phyloP scores from a whole-genome alignment of 2,113 vertebrate genomes.

The Noturus placidus region DNA sequence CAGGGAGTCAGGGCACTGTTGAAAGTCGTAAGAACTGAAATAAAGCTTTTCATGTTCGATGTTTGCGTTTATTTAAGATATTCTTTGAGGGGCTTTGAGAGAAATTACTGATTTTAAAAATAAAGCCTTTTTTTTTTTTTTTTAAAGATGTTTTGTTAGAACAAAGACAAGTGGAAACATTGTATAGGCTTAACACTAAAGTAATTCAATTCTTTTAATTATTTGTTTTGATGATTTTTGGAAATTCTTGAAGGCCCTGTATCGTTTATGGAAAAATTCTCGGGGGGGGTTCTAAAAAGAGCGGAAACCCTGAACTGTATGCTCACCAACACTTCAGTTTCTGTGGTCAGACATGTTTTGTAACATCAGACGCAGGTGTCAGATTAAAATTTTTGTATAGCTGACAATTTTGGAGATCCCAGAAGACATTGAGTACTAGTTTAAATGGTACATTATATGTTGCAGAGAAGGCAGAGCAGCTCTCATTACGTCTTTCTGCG shows the following conservation, averaged over 20 bases:
- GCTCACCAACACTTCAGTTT: neutral
- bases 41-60: neutral
- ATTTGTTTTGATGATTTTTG: neutral
- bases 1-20: neutral
- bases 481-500: conserved; percentile 96
- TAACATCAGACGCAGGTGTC: neutral
- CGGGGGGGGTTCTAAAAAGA: neutral
- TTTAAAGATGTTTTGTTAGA: too few species aligned
- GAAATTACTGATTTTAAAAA: too few species aligned
- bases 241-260: neutral
- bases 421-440: neutral
- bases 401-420: neutral
- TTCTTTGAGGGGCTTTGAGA: too few species aligned
- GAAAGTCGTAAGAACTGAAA: neutral
- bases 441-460: conserved; percentile 43
- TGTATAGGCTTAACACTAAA: neutral
- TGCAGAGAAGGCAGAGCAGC: conserved; percentile 95
- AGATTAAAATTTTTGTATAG: neutral
- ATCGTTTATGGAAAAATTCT: neutral
- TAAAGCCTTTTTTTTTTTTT: too few species aligned
- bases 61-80: too few species aligned
- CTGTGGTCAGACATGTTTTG: neutral
- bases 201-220: neutral
- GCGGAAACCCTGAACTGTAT: neutral
- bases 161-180: neutral